Percentiles rank a stretch among this genome's conserved stretches.
Conservation (phyloP, 2,113 vertebrate species). For the Arothron firmamentum region DNA sequence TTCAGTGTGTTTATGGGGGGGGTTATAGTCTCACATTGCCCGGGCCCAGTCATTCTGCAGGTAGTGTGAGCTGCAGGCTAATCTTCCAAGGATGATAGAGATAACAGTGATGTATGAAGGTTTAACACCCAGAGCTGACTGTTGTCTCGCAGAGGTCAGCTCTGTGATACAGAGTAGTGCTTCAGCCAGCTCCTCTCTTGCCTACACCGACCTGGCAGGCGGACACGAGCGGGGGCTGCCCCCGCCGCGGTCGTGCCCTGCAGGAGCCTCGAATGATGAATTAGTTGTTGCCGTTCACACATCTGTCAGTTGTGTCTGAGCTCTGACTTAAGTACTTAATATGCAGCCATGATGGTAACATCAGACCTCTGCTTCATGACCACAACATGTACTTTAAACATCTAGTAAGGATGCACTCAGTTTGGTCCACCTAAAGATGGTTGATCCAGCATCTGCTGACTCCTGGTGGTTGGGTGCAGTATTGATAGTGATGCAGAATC, state of each 20-base stretch:
- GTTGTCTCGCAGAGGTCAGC: conserved; percentile 60
- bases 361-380: background rate
- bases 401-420: too few relatives aligned
- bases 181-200: conserved; percentile 49
- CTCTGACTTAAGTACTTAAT: conserved; percentile 45
- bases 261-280: conserved; percentile 45
- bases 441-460: too few relatives aligned
- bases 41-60: conserved; percentile 22
- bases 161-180: conserved; percentile 49
- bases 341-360: conserved; percentile 10
- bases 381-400: background rate
- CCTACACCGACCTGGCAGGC: conserved; percentile 46
- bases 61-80: conserved; percentile 48
- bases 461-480: too few relatives aligned
- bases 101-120: conserved; percentile 72
- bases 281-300: conserved; percentile 30
- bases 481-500: too few relatives aligned
- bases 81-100: conserved; percentile 65
- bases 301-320: conserved; percentile 56
- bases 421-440: too few relatives aligned
- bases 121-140: conserved; percentile 66
- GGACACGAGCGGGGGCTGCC: conserved; percentile 28
- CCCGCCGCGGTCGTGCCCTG: conserved; percentile 33
- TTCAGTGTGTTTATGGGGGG: background rate
- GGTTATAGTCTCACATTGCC: conserved; percentile 26